A percentile compares a stretch with the other conserved stretches of the same genome.
Evolutionary conservation across 2,113 vertebrate species (phyloP).

Genomic region (Pygoscelis adeliae): DNA sequence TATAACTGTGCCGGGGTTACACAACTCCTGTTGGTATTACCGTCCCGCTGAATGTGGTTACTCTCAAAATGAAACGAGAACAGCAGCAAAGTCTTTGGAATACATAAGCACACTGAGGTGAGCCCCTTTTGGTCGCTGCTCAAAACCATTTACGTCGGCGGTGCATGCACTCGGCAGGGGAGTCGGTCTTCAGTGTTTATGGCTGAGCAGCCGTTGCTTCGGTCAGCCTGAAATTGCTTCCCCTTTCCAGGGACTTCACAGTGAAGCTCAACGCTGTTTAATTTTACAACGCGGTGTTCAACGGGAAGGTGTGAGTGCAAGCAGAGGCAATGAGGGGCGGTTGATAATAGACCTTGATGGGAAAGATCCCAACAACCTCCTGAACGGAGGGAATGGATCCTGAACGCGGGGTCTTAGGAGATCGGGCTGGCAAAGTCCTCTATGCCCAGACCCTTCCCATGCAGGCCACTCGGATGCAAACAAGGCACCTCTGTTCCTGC

Average conservation of each 20-base stretch:
- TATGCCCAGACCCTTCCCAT: not conserved
- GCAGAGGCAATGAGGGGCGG: not conserved
- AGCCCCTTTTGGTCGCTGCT: not conserved
- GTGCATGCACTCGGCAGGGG: not conserved
- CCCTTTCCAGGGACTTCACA: not conserved
- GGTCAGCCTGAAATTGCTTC: not conserved
- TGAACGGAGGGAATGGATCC: no score
- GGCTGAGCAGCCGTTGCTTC: not conserved
- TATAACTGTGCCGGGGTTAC: accelerated
- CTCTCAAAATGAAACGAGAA: not conserved
- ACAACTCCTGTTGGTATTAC: not conserved
- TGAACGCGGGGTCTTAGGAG: not conserved
- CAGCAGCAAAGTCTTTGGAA: not conserved
- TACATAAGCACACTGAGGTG: not conserved
- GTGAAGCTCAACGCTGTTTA: not conserved
- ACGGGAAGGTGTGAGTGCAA: not conserved
- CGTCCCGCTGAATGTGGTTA: not conserved
- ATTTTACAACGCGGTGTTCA: not conserved
- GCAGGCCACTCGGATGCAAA: not conserved
- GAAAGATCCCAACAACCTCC: not conserved
- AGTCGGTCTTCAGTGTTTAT: not conserved
- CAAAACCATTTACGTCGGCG: accelerated
- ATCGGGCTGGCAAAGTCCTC: not conserved
- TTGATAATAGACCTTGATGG: not conserved
- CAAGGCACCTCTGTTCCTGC: not conserved